Evolutionary conservation across 2,113 vertebrate species (phyloP).

Genomic region (Pollimyrus isidori): DNA sequence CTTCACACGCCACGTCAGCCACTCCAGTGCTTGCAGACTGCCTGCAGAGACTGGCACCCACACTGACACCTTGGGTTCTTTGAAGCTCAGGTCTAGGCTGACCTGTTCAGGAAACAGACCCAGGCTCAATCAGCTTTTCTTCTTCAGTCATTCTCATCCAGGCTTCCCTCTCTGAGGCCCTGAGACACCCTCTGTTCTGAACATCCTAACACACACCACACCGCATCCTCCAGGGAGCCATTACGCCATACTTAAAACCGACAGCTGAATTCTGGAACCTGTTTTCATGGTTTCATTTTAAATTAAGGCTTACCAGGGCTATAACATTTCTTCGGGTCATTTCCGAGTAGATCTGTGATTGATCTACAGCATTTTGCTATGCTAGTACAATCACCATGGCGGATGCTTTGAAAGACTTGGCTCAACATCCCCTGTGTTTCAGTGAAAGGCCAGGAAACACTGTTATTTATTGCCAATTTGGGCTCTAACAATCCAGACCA

Average conservation of each 20-base stretch:
- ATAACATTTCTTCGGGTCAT: not conserved
- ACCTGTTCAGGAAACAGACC: not conserved
- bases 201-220: not conserved
- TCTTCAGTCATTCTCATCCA: not conserved
- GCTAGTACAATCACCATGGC: not conserved
- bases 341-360: not conserved
- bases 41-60: not conserved
- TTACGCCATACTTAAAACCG: not conserved
- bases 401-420: not conserved
- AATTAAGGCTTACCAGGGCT: not conserved
- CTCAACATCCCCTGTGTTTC: not conserved
- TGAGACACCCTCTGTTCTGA: not conserved
- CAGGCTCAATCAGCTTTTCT: not conserved
- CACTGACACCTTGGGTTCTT: not conserved
- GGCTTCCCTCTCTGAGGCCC: not conserved
- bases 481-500: constrained; percentile 23
- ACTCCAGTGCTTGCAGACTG: not conserved
- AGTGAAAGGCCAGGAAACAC: not conserved
- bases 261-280: not conserved
- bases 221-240: not conserved
- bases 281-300: not conserved
- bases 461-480: constrained; percentile 31
- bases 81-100: not conserved
- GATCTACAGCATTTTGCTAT: not conserved
- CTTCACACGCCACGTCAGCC: not conserved